A percentile compares a stretch with the other conserved stretches of the same genome.
Conservation (phyloP, 2,888 invertebrate genomes). For the Caenorhabditis sinica region DNA sequence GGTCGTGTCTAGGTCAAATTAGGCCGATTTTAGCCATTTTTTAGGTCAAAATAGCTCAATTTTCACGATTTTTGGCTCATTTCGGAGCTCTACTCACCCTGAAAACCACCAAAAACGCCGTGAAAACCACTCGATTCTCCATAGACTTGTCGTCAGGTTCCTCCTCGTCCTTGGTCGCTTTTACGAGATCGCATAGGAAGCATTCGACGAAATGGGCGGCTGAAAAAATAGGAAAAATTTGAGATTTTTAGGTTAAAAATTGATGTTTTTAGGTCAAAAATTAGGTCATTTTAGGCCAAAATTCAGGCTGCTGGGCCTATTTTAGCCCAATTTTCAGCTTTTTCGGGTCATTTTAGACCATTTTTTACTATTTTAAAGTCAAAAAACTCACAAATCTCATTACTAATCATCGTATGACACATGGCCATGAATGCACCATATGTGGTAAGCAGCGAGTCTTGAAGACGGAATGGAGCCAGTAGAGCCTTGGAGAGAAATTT, state of each 20-base stretch:
- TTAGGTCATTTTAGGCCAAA: slow-evolving; percentile 7
- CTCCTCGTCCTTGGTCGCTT: slow-evolving; percentile 61
- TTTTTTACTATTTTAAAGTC: no score
- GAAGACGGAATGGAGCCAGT: slow-evolving; percentile 69
- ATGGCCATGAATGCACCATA: slow-evolving; percentile 72
- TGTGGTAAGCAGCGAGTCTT: slow-evolving; percentile 69
- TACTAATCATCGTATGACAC: slow-evolving; percentile 72
- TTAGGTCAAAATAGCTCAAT: no score
- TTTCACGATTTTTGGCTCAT: no score
- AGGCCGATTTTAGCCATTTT: no score
- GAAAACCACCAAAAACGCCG: slow-evolving; percentile 69
- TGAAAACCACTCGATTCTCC: slow-evolving; percentile 73
- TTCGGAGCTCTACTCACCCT: slow-evolving; percentile 43
- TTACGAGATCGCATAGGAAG: slow-evolving; percentile 71
- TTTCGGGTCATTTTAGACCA: background rate
- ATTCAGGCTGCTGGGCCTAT: background rate
- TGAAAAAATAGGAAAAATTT: slow-evolving; percentile 41
- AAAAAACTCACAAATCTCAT: slow-evolving; percentile 72
- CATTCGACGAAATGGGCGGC: slow-evolving; percentile 75
- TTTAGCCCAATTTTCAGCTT: background rate
- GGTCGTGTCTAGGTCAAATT: no score
- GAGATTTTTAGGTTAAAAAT: background rate
- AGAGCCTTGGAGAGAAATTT: slow-evolving; percentile 67
- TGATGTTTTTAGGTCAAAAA: background rate
- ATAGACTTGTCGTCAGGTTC: slow-evolving; percentile 71